These are phyloP conservation scores for Poecile montanus DNA, from an alignment of 2,797 vertebrate species.

Conservation along the genomic window DNA sequence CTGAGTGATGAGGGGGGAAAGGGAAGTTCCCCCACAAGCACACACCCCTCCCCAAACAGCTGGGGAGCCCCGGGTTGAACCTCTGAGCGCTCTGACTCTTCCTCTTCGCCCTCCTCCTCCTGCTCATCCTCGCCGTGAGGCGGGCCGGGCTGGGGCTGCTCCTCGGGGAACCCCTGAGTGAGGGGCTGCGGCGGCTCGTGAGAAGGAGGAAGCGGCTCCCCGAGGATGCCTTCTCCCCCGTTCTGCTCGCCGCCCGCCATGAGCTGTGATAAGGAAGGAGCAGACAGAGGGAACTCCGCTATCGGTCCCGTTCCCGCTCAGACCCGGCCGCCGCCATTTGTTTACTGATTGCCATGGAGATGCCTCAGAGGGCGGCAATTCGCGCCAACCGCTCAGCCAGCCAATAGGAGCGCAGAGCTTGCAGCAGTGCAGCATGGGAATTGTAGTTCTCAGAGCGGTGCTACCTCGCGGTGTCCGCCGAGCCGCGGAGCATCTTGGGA, in stretches of 20 bases:
- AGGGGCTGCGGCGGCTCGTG: rapidly evolving
- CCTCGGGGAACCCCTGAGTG: not conserved
- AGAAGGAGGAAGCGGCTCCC: not conserved
- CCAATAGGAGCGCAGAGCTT: rapidly evolving
- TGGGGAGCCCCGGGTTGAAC: constrained; percentile 1
- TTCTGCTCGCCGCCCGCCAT: not conserved
- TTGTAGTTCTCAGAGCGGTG: rapidly evolving
- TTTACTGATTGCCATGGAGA: constrained; percentile 64
- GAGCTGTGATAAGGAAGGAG: rapidly evolving
- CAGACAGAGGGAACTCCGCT: not conserved
- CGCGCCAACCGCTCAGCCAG: rapidly evolving
- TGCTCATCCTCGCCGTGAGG: not conserved
- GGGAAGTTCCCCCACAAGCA: not conserved
- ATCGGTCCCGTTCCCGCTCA: rapidly evolving
- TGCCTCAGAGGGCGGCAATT: not conserved
- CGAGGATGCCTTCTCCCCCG: not conserved
- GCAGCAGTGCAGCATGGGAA: not conserved
- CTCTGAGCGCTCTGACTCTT: constrained; percentile 38
- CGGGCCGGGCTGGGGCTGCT: not conserved
- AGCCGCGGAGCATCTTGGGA: not conserved
- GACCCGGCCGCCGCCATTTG: constrained; percentile 49
- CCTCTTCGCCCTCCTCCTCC: not conserved
- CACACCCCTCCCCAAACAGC: not conserved
- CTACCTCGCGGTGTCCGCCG: rapidly evolving
- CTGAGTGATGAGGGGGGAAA: not conserved